Evolutionary conservation across 2,113 vertebrate genomes (phyloP).

Genomic region (Pongo abelii): DNA sequence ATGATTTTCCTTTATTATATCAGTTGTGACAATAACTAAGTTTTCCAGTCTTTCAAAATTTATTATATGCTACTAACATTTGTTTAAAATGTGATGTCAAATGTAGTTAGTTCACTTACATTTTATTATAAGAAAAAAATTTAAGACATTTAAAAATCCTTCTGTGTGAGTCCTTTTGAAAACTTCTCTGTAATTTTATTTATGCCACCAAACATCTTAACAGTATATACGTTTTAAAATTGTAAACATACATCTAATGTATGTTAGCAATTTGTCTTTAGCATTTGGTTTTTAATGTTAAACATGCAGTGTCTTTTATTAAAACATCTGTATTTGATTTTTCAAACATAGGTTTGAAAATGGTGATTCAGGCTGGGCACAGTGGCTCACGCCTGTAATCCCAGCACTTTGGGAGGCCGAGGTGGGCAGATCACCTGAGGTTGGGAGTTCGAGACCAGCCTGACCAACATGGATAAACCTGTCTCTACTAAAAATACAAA

Average conservation of each 20-base stretch:
- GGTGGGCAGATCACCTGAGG: too few relatives aligned
- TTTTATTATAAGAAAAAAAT: conserved; percentile 69
- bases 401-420: too few relatives aligned
- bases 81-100: conserved; percentile 75
- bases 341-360: conserved; percentile 59
- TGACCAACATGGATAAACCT: too few relatives aligned
- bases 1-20: conserved; percentile 72
- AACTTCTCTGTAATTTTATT: conserved; percentile 46
- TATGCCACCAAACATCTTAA: conserved; percentile 23
- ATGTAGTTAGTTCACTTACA: conserved; percentile 57
- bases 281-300: conserved; percentile 48
- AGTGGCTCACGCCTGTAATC: too few relatives aligned
- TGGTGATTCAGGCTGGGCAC: neutral
- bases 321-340: conserved; percentile 73
- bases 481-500: too few relatives aligned
- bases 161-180: conserved; percentile 59
- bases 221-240: conserved; percentile 33
- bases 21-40: conserved; percentile 70
- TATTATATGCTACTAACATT: conserved; percentile 54
- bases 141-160: conserved; percentile 53
- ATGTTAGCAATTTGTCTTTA: neutral
- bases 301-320: conserved; percentile 49
- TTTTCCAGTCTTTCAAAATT: conserved; percentile 73
- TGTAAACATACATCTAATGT: conserved; percentile 38
- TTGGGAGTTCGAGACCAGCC: too few relatives aligned